phyloP scores from a whole-genome alignment of 1,140 invertebrate genomes.

The Tetramorium simillimum region DNA sequence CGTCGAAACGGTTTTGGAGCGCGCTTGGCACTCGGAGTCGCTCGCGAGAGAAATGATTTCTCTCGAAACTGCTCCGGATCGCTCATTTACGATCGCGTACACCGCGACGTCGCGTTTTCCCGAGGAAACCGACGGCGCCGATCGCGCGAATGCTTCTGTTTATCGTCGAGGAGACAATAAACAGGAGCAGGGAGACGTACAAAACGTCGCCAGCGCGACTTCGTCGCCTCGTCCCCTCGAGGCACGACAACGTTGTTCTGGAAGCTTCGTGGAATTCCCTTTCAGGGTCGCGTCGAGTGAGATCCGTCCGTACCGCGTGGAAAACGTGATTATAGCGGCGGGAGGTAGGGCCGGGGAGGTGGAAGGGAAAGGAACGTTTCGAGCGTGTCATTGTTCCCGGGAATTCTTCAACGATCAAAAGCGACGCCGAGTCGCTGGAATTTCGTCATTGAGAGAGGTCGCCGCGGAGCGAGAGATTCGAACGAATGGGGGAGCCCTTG shows the following conservation, averaged over 20 bases:
- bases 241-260: conserved; percentile 28
- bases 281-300: neutral
- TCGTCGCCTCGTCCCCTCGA: neutral
- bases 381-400: conserved; percentile 34
- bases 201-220: conserved; percentile 2
- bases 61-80: neutral
- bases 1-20: neutral
- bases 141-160: conserved; percentile 27
- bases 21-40: neutral
- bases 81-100: conserved; percentile 15
- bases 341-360: no score
- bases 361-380: neutral
- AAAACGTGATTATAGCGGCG: conserved; percentile 14
- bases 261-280: conserved; percentile 32
- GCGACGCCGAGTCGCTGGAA: neutral
- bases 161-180: conserved; percentile 39
- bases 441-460: conserved; percentile 27
- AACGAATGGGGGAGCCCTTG: neutral
- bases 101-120: neutral
- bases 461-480: neutral
- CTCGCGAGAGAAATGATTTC: conserved; percentile 1
- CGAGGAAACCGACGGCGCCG: neutral
- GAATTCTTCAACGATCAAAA: conserved; percentile 42
- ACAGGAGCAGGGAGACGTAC: neutral
- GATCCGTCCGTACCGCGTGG: neutral